These are phyloP conservation scores for Zonitis immaculata DNA, from an alignment of 2,888 invertebrate species.

Conservation along the genomic window DNA sequence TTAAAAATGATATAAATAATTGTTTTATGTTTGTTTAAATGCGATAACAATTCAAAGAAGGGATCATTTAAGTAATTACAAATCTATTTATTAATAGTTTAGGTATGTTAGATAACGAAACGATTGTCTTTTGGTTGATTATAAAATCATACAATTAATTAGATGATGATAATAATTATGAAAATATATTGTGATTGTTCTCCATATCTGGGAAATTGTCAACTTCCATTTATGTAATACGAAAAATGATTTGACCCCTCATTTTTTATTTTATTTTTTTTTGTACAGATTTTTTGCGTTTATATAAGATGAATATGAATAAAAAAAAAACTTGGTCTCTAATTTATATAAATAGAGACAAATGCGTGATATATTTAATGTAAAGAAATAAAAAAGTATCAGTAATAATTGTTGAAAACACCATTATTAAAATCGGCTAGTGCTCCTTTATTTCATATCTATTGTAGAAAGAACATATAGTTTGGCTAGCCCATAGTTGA, in stretches of 20 bases:
- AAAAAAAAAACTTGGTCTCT: conserved; percentile 15
- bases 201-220: conserved; percentile 2
- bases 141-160: not conserved
- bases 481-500: conserved; percentile 20
- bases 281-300: conserved; percentile 39
- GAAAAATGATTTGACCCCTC: conserved; percentile 9
- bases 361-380: conserved; percentile 35
- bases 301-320: conserved; percentile 13
- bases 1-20: not conserved
- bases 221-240: conserved; percentile 25
- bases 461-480: conserved; percentile 13
- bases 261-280: too few species aligned
- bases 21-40: not conserved
- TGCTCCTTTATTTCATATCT: conserved; percentile 15
- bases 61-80: not conserved
- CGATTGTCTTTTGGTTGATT: not conserved
- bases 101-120: not conserved
- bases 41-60: not conserved
- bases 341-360: conserved; percentile 27
- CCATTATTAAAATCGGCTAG: conserved; percentile 11
- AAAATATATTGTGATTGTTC: not conserved
- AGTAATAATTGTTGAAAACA: conserved; percentile 10
- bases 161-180: not conserved
- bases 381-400: conserved; percentile 23
- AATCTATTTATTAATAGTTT: not conserved